phyloP scores from a whole-genome alignment of 64 coral and sea anemone genomes.

The Montipora foliosa region DNA sequence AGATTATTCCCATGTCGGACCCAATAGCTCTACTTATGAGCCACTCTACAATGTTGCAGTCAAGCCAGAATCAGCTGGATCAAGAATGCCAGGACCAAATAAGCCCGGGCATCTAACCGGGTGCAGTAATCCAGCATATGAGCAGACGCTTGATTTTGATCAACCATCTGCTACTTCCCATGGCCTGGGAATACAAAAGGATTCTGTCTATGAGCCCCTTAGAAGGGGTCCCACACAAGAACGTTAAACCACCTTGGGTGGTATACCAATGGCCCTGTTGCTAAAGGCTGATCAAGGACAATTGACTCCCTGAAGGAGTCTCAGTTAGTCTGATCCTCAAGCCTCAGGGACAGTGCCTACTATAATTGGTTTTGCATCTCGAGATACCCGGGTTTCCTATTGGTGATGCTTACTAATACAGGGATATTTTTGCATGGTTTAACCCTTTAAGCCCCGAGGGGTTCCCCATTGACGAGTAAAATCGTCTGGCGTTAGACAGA shows the following conservation, averaged over 20 bases:
- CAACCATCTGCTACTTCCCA: background rate
- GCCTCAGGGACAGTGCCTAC: no score
- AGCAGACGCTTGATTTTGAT: background rate
- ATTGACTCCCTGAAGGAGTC: no score
- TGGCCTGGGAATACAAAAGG: background rate
- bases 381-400: no score
- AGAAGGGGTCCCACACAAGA: background rate
- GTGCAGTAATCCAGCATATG: slow-evolving; percentile 23
- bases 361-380: no score
- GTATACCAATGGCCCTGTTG: background rate
- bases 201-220: background rate
- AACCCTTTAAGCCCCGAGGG: no score
- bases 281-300: background rate
- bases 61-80: background rate
- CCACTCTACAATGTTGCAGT: slow-evolving; percentile 15
- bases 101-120: background rate
- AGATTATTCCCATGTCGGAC: background rate
- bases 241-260: background rate
- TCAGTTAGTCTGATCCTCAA: no score
- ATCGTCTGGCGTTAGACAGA: no score
- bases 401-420: no score
- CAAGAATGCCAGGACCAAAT: background rate
- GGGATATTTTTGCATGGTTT: no score
- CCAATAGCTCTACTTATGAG: background rate
- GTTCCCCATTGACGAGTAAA: no score